These are phyloP conservation scores for Cheilosia grossa DNA, from an alignment of 2,888 invertebrate genomes.

Conservation along the genomic window DNA sequence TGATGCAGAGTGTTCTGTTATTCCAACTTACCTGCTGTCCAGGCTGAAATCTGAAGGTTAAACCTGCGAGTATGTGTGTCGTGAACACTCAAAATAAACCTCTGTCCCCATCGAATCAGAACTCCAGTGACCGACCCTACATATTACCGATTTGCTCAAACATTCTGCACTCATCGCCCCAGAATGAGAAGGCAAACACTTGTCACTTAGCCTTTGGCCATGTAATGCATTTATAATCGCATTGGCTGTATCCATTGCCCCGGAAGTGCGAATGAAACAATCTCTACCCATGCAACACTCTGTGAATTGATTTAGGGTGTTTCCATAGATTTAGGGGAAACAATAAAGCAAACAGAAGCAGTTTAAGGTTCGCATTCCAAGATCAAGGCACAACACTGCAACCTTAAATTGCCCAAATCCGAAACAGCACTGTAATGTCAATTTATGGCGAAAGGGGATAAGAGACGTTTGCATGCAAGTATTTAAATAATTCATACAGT, in stretches of 20 bases:
- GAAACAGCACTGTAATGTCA: no score
- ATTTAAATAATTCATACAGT: constrained; percentile 53
- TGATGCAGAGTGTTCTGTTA: neutral
- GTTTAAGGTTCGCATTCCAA: no score
- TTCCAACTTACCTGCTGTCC: neutral
- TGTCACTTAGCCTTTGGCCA: constrained; percentile 29
- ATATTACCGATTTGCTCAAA: neutral
- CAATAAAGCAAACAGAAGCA: no score
- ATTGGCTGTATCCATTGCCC: constrained; percentile 25
- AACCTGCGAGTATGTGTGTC: neutral
- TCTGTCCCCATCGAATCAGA: neutral
- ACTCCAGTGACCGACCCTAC: neutral
- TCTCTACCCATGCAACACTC: neutral
- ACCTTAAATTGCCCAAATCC: no score
- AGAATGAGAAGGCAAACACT: neutral
- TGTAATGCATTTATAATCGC: constrained; percentile 41
- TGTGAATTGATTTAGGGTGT: no score
- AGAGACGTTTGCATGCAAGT: constrained; percentile 11
- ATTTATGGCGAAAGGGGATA: no score
- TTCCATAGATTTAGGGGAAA: no score
- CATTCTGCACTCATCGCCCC: neutral
- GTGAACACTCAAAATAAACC: neutral
- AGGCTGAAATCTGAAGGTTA: neutral
- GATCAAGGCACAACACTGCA: no score
- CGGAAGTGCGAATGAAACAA: neutral